These are phyloP conservation scores for Agrotis clavis DNA, from an alignment of 2,888 invertebrate genomes.

Conservation along the genomic window DNA sequence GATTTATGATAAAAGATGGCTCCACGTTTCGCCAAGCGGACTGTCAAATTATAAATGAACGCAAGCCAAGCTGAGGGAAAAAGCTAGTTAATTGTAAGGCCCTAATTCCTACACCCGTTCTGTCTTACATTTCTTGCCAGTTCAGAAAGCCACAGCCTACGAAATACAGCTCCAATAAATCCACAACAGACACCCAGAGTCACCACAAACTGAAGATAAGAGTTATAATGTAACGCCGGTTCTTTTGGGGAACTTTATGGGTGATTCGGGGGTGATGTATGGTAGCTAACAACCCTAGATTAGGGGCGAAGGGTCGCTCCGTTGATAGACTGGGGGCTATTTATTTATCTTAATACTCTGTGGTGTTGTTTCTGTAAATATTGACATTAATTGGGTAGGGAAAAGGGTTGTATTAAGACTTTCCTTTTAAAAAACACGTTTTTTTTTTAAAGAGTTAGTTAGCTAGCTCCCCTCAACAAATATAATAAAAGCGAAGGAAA, in stretches of 20 bases:
- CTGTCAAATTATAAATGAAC: too few relatives aligned
- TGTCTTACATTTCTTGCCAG: background rate
- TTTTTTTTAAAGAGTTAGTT: background rate
- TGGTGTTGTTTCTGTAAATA: slow-evolving; percentile 10
- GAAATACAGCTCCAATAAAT: slow-evolving; percentile 50
- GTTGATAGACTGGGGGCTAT: slow-evolving; percentile 24
- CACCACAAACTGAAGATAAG: slow-evolving; percentile 47
- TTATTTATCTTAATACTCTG: slow-evolving; percentile 22
- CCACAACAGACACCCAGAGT: slow-evolving; percentile 5
- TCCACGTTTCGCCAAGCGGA: too few relatives aligned
- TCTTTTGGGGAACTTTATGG: slow-evolving; percentile 50
- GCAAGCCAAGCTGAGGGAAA: too few relatives aligned
- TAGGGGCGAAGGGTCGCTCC: slow-evolving; percentile 21
- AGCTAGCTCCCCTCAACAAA: too few relatives aligned
- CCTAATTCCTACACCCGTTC: too few relatives aligned
- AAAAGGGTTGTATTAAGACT: background rate
- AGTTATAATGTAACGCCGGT: slow-evolving; percentile 35
- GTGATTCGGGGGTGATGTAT: slow-evolving; percentile 45
- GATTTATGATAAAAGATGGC: too few relatives aligned
- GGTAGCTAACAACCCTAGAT: slow-evolving; percentile 42
- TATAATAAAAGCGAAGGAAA: too few relatives aligned
- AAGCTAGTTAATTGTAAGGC: too few relatives aligned
- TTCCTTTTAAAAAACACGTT: background rate
- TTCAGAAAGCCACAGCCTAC: slow-evolving; percentile 15
- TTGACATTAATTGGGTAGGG: background rate